phyloP scores from a whole-genome alignment of 2,113 vertebrate species.

The Trogon surrucura region DNA sequence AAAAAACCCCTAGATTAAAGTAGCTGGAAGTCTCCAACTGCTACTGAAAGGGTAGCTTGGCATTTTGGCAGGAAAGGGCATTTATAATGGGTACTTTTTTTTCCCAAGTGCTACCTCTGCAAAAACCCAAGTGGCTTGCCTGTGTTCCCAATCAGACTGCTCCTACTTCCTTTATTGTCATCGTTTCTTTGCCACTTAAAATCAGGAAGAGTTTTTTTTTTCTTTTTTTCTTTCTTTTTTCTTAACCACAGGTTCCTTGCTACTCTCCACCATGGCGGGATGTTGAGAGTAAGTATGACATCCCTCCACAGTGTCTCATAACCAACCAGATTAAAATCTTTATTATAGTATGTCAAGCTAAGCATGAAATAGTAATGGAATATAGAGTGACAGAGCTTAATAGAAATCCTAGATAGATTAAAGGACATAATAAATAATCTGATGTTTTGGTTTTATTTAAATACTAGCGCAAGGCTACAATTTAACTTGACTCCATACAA shows the following conservation, averaged over 20 bases:
- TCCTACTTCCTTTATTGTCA: not conserved
- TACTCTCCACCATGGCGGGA: not conserved
- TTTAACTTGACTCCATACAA: not conserved
- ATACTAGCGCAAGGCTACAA: not conserved
- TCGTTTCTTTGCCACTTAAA: not conserved
- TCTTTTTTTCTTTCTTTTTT: not conserved
- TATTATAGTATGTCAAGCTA: not conserved
- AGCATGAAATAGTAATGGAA: not conserved
- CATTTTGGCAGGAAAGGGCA: constrained; percentile 46
- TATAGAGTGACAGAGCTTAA: not conserved
- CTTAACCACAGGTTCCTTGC: not conserved
- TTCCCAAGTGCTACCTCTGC: not conserved
- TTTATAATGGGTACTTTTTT: not conserved
- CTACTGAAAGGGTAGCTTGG: constrained; percentile 38
- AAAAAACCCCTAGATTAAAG: not conserved
- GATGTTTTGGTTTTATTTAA: not conserved
- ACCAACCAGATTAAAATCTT: not conserved
- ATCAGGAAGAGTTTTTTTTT: not conserved
- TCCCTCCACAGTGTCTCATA: not conserved
- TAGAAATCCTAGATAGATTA: not conserved
- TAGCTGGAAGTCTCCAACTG: not conserved
- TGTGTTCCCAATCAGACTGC: not conserved
- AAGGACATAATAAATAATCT: not conserved
- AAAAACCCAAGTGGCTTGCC: not conserved
- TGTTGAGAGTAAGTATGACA: not conserved